Evolutionary conservation across 1,140 invertebrate genomes (phyloP).

Genomic region (Delia radicum): DNA sequence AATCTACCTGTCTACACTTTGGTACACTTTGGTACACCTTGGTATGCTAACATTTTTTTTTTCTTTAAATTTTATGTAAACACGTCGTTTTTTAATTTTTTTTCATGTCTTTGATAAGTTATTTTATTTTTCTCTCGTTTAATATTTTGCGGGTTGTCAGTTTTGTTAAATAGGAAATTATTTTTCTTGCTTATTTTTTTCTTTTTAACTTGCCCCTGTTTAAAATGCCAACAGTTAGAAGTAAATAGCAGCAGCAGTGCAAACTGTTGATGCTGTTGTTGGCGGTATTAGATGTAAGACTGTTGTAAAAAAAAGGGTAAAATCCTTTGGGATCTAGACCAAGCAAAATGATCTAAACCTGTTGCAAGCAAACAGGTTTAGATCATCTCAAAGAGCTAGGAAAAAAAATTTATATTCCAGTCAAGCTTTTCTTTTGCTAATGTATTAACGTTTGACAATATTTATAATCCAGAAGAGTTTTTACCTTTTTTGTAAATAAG

Average conservation of each 20-base stretch:
- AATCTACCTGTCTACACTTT: neutral
- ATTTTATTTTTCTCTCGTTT: neutral
- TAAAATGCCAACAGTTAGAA: neutral
- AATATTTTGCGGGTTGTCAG: neutral
- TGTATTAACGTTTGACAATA: neutral
- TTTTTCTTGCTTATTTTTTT: neutral
- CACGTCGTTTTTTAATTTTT: neutral
- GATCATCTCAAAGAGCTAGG: neutral
- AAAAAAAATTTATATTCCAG: neutral
- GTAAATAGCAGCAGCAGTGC: neutral
- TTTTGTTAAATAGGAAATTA: neutral
- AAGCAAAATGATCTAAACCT: neutral
- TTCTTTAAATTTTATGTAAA: too few relatives aligned
- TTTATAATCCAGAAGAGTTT: neutral
- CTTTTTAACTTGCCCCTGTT: neutral
- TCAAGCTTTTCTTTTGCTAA: neutral
- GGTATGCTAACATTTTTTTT: too few relatives aligned
- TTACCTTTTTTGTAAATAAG: too few relatives aligned
- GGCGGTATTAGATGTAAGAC: too few relatives aligned
- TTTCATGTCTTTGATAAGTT: neutral
- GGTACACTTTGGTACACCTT: too few relatives aligned
- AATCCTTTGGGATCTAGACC: neutral
- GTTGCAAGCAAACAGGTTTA: neutral
- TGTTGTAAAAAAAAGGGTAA: neutral
- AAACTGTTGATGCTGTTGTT: neutral